phyloP scores from a whole-genome alignment of 2,113 vertebrate genomes.

The Cottus gobio region DNA sequence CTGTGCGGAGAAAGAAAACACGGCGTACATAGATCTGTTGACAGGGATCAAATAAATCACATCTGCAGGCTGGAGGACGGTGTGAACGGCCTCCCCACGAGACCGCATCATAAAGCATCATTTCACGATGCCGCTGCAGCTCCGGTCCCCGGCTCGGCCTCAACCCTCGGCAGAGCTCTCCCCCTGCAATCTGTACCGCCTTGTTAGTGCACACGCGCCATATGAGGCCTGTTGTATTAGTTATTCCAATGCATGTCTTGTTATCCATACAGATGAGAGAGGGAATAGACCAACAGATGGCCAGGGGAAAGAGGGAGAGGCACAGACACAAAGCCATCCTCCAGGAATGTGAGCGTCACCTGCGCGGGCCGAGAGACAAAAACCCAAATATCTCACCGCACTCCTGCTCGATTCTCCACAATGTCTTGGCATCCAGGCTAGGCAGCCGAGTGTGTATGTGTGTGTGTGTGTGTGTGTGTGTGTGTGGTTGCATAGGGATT shows the following conservation, averaged over 20 bases:
- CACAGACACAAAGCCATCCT: slow-evolving; percentile 57
- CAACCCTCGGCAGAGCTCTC: slow-evolving; percentile 32
- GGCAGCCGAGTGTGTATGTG: neutral
- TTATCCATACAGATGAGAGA: slow-evolving; percentile 77
- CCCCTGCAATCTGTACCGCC: slow-evolving; percentile 52
- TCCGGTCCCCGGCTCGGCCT: slow-evolving; percentile 18
- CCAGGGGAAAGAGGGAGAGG: slow-evolving; percentile 60
- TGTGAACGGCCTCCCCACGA: slow-evolving; percentile 9
- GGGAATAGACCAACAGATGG: slow-evolving; percentile 73
- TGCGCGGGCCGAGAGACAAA: slow-evolving; percentile 39
- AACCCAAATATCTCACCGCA: slow-evolving; percentile 41
- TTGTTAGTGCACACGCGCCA: slow-evolving; percentile 70
- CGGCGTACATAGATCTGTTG: slow-evolving; percentile 33
- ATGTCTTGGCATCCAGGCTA: slow-evolving; percentile 46
- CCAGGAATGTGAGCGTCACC: slow-evolving; percentile 41
- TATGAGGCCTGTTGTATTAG: slow-evolving; percentile 69
- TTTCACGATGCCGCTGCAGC: slow-evolving; percentile 7
- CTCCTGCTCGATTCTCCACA: slow-evolving; percentile 19
- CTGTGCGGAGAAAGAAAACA: slow-evolving; percentile 19
- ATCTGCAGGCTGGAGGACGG: neutral
- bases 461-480: neutral
- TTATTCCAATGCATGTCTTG: slow-evolving; percentile 73
- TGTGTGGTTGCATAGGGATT: slow-evolving; percentile 49
- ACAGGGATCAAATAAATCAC: neutral
- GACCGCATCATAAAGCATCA: slow-evolving; percentile 20